These are phyloP conservation scores for Drosophila peninsularis DNA, from an alignment of 2,888 invertebrate genomes.

Conservation along the genomic window DNA sequence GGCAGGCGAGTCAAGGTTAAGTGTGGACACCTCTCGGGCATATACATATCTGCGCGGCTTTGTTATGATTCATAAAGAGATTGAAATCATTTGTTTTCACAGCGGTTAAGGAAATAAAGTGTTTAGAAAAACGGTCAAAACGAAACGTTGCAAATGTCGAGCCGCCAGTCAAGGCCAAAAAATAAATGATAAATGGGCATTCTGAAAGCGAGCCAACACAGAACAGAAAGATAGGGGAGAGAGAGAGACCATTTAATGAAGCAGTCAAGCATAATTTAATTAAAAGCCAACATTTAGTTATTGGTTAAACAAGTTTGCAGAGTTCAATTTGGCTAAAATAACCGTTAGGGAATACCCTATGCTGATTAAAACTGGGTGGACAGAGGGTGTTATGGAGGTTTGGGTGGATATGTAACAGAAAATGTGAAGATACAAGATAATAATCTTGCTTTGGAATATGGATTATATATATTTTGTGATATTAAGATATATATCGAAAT, in stretches of 20 bases:
- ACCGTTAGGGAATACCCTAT: background rate
- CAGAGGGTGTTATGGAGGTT: background rate
- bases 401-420: background rate
- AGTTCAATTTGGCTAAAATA: background rate
- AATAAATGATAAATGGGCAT: slow-evolving; percentile 48
- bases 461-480: no score
- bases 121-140: slow-evolving; percentile 13
- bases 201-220: slow-evolving; percentile 41
- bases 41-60: background rate
- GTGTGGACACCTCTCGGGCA: slow-evolving; percentile 18
- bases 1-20: slow-evolving; percentile 50
- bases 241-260: slow-evolving; percentile 19
- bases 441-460: no score
- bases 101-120: slow-evolving; percentile 43
- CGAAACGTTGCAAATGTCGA: slow-evolving; percentile 25
- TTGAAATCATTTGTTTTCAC: slow-evolving; percentile 29
- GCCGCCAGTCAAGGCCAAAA: slow-evolving; percentile 43
- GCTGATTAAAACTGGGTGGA: background rate
- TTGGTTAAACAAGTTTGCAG: slow-evolving; percentile 27
- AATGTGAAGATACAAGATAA: background rate
- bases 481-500: no score
- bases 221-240: slow-evolving; percentile 19
- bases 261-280: slow-evolving; percentile 38
- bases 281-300: slow-evolving; percentile 26
- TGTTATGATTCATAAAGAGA: slow-evolving; percentile 35